Evolutionary conservation across 37 sponge, comb jelly and placozoan species (phyloP).

Genomic region (Halisarca cf. caerulea): DNA sequence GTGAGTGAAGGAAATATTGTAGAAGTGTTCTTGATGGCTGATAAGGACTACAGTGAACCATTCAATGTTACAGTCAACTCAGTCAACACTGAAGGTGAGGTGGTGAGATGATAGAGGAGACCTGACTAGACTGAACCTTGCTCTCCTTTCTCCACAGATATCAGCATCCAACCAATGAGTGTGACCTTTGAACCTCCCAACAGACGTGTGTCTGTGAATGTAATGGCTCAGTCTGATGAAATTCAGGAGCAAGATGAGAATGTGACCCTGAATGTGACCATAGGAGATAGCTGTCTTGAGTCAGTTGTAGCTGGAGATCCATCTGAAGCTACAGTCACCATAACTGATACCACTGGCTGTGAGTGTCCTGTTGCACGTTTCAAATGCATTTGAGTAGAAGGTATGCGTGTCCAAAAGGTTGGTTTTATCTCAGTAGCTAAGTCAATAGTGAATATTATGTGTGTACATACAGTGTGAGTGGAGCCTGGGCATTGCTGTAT

Average conservation of each 20-base stretch:
- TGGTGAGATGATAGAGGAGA: no score
- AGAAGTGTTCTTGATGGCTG: neutral
- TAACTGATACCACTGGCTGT: neutral
- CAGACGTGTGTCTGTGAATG: neutral
- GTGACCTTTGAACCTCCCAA: conserved; percentile 11
- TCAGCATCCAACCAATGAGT: neutral
- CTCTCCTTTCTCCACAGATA: neutral
- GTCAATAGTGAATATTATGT: no score
- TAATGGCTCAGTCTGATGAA: neutral
- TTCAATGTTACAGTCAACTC: neutral
- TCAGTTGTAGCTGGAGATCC: neutral
- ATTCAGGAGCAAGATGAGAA: neutral
- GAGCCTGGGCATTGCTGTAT: no score
- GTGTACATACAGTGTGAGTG: no score
- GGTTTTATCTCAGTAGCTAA: no score
- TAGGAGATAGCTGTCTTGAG: neutral
- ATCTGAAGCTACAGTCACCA: neutral
- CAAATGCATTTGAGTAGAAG: no score
- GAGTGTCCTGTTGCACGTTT: no score
- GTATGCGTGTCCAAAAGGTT: no score
- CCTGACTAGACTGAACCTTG: neutral
- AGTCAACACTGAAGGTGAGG: no score
- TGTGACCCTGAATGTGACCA: neutral
- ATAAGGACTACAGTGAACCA: neutral
- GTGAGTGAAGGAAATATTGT: neutral